Base-by-base conservation (phyloP, 2,113 vertebrate genomes). In the Silurus glanis region DNA sequence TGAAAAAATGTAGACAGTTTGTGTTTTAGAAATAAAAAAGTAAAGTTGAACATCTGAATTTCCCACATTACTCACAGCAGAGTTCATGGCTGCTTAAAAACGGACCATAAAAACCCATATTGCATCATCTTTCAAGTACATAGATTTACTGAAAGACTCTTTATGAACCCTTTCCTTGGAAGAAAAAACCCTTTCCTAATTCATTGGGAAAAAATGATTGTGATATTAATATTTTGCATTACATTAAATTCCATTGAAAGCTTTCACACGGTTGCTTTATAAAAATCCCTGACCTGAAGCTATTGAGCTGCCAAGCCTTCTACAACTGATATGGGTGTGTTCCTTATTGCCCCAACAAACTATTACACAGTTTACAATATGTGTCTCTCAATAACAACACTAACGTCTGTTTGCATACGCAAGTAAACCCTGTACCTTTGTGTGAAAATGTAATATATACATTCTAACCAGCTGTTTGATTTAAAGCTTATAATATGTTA, bases 341-440 rank as follows among this genome's bases (percentile, higher is more conserved):
- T 67, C 49, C 69, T 83, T 74, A 75, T 51, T 72, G 74, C 81
- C 82, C n/a, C n/a, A 37, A 51, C 59, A 84, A 51, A 72, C 55
- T 21, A 64, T 85, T 49, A 72, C 25, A 61, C 71, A 51, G 13
- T 61, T 64, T 74, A 58, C 6, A 82, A 0, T 53, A 71, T 4
- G 61, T 71, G 64, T 5, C 37, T 55, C 16, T 12, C 2, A 2
- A 56, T 49, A 49, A 47, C 59, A 49, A 55, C 82, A 83, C 25
- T 83, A 69, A 59, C 5, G 61, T 55, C n/a, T 2, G n/a, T 12
- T 37, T 72, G 74, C 59, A 76, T 19, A 28, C 9, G 45, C 28
- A 61, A 7, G 47, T 45, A 55, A 58, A 76, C 25, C 8, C 49
- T 21, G 17, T 37, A 51, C 21, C 23, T 19, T 13, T 56, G 14